Base-by-base conservation (phyloP, 2,888 invertebrate species). In the Polymixis lichenea region DNA sequence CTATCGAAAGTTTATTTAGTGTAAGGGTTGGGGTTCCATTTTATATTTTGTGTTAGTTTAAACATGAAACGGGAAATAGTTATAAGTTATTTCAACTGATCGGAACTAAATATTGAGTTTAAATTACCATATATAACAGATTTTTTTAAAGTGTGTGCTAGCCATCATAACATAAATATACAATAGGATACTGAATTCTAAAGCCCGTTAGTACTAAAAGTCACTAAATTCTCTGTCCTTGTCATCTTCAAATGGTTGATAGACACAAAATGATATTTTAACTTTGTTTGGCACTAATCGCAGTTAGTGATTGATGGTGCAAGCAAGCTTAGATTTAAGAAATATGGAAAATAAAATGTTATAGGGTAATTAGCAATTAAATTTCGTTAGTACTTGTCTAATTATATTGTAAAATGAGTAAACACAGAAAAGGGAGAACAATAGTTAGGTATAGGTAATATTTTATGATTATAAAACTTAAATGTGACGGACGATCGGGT, bases 1-100 rank as follows among this genome's bases (percentile, higher is more conserved):
- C 15, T 61, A 70, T 64, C 25, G 51, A 66, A 82, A 67, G 65
- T 75, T 85, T 61, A 60, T 65, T 80, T 51, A 58, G 61, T 32
- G 56, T 43, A 58, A 32, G 55, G 68, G 56, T 56, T 68, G 1
- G n/a, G 13, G 25, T 65, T 56, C 9, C n/a, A 51, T 70, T 70
- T 66, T 51, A 56, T 28, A 38, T 17, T 67, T 81, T 51, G n/a
- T 66, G 38, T 73, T 83, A 49, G 64, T 67, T 68, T 72, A n/a
- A 51, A 64, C n/a, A 62, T 43, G 11, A 15, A 43, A 62, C 22
- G 51, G 0, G 17, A 4, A 51, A 46, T n/a, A 81, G 17, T 55
- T 58, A 22, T n/a, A 17, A 38, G 32, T 73, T 46, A 46, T 60
- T 77, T 22, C 5, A 62, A 61, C 25, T 0, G 19, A 72, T 72